Percentiles rank a stretch among this genome's conserved stretches.
These are phyloP conservation scores for Coregonus sp. DNA, from an alignment of 2,797 vertebrate genomes.

Conservation along the genomic window DNA sequence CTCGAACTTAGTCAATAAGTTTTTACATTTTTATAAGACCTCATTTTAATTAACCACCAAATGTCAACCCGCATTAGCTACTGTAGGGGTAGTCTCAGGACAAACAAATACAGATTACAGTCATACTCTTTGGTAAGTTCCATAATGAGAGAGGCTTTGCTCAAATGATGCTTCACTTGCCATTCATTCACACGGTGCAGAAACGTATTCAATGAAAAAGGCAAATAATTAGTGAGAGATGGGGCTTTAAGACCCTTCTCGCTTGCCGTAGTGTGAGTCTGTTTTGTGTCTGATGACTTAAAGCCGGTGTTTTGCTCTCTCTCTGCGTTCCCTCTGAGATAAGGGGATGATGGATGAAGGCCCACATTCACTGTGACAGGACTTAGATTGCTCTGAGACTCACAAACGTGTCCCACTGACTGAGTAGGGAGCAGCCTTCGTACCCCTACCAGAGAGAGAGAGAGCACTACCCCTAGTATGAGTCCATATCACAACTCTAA, in stretches of 20 bases:
- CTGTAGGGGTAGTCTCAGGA: slow-evolving; percentile 19
- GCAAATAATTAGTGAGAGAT: slow-evolving; percentile 32
- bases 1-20: slow-evolving; percentile 41
- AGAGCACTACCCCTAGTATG: slow-evolving; percentile 31
- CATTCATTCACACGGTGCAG: slow-evolving; percentile 37
- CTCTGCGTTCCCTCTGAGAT: slow-evolving; percentile 40
- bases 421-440: slow-evolving; percentile 30
- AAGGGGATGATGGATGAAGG: slow-evolving; percentile 70
- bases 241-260: slow-evolving; percentile 23
- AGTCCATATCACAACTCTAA: background rate
- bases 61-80: slow-evolving; percentile 41
- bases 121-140: too few relatives aligned
- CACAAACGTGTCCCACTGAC: slow-evolving; percentile 46
- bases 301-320: slow-evolving; percentile 19
- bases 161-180: background rate
- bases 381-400: slow-evolving; percentile 61
- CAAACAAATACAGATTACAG: background rate
- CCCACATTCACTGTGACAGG: slow-evolving; percentile 67
- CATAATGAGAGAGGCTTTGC: background rate
- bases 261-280: background rate
- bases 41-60: slow-evolving; percentile 33
- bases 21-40: slow-evolving; percentile 37
- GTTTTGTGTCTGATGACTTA: background rate
- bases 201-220: slow-evolving; percentile 51
- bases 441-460: slow-evolving; percentile 34